Percentiles rank a stretch among this genome's conserved stretches.
Evolutionary conservation across 2,113 vertebrate species (phyloP).

Genomic region (Hippoglossus stenolepis): DNA sequence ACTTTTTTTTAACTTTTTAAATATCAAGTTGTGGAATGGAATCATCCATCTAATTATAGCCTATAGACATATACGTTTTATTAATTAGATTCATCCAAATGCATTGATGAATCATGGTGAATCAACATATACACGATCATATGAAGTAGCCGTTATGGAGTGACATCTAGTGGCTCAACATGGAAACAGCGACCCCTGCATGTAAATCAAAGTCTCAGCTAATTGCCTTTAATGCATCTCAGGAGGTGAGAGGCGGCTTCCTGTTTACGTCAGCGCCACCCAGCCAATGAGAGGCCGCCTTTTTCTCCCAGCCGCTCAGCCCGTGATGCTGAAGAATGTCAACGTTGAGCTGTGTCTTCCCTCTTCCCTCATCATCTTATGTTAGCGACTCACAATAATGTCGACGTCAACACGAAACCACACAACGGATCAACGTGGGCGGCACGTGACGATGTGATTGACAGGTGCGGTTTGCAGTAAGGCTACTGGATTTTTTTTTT

Average conservation of each 20-base stretch:
- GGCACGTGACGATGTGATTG: constrained; percentile 5
- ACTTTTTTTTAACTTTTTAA: no score
- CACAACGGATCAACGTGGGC: background rate
- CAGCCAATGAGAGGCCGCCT: constrained; percentile 54
- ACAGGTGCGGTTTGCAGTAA: background rate
- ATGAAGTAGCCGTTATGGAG: background rate
- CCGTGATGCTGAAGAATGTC: constrained; percentile 46
- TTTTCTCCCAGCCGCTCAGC: constrained; percentile 27
- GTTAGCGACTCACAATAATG: background rate
- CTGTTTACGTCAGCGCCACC: constrained; percentile 46
- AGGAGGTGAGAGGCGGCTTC: constrained; percentile 13
- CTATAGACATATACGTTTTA: no score
- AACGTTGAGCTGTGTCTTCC: background rate
- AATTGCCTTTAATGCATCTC: background rate
- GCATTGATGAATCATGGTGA: no score
- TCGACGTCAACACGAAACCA: background rate
- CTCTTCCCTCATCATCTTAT: background rate
- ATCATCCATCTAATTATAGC: no score
- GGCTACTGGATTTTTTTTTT: background rate
- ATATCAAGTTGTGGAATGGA: no score
- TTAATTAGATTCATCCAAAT: no score
- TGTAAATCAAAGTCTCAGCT: background rate
- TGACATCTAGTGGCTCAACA: constrained; percentile 41
- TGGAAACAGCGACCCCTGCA: background rate
- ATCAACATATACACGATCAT: no score